Conservation (phyloP, 2,888 invertebrate genomes). For the Dasysyrphus albostriatus region DNA sequence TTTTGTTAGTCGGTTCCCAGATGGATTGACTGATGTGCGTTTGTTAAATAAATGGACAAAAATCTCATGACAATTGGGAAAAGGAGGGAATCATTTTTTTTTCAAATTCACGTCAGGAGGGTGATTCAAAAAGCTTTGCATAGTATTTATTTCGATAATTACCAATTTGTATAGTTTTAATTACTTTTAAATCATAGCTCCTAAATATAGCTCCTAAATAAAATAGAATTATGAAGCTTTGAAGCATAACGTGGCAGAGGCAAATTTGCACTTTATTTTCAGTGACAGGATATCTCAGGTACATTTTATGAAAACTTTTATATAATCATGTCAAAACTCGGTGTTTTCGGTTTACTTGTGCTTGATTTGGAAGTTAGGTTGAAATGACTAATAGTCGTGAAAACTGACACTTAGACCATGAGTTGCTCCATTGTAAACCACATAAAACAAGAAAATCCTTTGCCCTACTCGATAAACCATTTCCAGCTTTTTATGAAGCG, state of each 20-base stretch:
- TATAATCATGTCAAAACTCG: no score
- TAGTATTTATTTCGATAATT: conserved; percentile 1
- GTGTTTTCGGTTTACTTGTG: no score
- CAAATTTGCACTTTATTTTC: not conserved
- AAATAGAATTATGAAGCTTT: not conserved
- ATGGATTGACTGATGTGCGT: not conserved
- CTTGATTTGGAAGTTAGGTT: no score
- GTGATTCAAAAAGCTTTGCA: not conserved
- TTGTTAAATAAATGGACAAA: not conserved
- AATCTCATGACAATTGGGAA: not conserved
- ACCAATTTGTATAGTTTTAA: not conserved
- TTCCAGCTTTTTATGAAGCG: no score
- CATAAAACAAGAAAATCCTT: no score
- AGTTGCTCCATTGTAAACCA: no score
- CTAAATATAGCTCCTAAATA: not conserved
- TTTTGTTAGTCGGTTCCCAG: no score
- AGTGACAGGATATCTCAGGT: no score
- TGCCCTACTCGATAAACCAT: no score
- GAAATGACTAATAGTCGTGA: no score
- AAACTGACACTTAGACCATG: no score
- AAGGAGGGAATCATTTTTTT: not conserved
- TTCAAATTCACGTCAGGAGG: not conserved
- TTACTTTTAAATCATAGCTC: not conserved
- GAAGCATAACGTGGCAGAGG: not conserved
- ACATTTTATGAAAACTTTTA: no score